Evolutionary conservation across 2,797 vertebrate species (phyloP).

Genomic region (Lepilemur septentrionalis): DNA sequence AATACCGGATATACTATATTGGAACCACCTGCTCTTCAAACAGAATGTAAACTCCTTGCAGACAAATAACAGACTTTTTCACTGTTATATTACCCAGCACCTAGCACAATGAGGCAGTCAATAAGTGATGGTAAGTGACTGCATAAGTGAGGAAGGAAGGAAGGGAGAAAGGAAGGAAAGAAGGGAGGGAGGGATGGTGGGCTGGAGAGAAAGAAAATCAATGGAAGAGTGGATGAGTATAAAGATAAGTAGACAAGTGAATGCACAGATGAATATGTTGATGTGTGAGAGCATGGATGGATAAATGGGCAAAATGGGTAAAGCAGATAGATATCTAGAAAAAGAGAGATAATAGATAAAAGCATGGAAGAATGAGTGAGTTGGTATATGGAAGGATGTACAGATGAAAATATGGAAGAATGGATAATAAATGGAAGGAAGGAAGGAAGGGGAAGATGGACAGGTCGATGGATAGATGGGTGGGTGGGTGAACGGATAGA

Average conservation of each 20-base stretch:
- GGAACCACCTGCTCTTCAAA: background rate
- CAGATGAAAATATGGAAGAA: background rate
- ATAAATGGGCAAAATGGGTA: background rate
- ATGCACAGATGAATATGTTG: background rate
- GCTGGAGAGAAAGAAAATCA: background rate
- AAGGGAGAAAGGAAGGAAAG: background rate
- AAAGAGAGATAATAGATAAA: background rate
- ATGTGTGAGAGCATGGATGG: background rate
- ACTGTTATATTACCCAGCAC: background rate
- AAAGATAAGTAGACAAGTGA: background rate
- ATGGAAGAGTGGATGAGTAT: too few relatives aligned
- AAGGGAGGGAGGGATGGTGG: fast-evolving
- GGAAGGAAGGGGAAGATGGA: background rate
- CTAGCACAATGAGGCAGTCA: background rate
- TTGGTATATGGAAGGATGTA: background rate
- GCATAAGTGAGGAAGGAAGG: background rate
- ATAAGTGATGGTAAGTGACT: background rate
- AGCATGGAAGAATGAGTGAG: background rate
- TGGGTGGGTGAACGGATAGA: background rate
- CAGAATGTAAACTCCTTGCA: background rate
- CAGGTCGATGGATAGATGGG: too few relatives aligned
- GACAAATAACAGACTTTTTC: background rate
- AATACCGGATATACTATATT: background rate
- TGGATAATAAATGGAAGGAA: background rate
- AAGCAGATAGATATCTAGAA: background rate